Evolutionary conservation across 2,113 vertebrate genomes (phyloP), one percentile per base, ranked within the genome.

Genomic region (Piprites chloris): DNA sequence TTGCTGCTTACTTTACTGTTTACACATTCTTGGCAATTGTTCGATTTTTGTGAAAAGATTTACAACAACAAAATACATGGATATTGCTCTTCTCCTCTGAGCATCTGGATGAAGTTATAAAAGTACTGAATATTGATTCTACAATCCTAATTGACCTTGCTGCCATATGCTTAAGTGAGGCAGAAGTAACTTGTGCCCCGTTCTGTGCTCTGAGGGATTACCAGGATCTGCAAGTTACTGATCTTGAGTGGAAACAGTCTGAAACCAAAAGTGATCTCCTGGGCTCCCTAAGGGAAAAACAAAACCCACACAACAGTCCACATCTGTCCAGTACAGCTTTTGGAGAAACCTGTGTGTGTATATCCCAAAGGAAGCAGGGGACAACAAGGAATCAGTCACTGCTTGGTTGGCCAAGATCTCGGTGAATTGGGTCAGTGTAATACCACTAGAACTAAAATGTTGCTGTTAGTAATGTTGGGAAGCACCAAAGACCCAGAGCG

Each of bases 21-120:
- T 90, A 75, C 86, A 90, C 56, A 68, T 86, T 75, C 75, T 81
- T 94, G 85, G 79, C 91, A 93, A 72, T 27, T 53, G 35, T 74
- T 89, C 0, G 3, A 67, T 81, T 78, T 84, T 90, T 80, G 61
- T 49, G 85, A 71, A 94, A 95, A 41, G 33, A 90, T 81, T 95
- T 84, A 91, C 65, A 88, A 77, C 26, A 80, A 88, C 32, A 89
- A 84, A 84, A 94, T 21, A 49, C 30, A 81, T 3, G 30, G 65
- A 50, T 49, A 37, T 35, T 65, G 44, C n/a, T 93, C 41, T 42
- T 84, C 76, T 81, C 76, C 39, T 83, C 44, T 71, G 68, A 84
- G 68, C 72, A 90, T 78, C 95, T 91, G 83, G 63, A 67, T 78
- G 76, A 90, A 90, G 35, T 84, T 94, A 59, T 27, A 28, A 11